phyloP scores from a whole-genome alignment of 2,113 vertebrate species.

The Prunella fulvescens region DNA sequence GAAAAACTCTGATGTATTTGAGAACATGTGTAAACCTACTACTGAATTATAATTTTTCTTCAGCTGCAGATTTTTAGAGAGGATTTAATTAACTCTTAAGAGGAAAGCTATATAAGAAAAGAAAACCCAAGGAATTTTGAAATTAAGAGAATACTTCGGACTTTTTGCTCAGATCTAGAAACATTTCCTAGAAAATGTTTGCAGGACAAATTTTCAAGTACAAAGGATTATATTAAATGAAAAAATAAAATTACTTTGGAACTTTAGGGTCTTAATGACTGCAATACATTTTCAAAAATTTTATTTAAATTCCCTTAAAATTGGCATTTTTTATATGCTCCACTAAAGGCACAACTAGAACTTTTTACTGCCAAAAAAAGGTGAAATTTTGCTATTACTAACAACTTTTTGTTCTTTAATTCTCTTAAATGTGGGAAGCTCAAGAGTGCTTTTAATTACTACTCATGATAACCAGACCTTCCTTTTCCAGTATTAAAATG shows the following conservation, averaged over 20 bases:
- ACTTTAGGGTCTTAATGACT: not conserved
- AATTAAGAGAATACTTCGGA: not conserved
- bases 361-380: not conserved
- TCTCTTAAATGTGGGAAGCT: not conserved
- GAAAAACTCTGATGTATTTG: not conserved
- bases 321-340: not conserved
- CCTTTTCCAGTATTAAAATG: not conserved
- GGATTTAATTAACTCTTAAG: not conserved
- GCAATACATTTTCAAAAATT: not conserved
- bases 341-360: not conserved
- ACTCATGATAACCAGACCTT: not conserved
- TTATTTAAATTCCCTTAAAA: not conserved
- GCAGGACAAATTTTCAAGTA: not conserved
- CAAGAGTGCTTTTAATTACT: not conserved
- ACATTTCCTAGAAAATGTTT: not conserved
- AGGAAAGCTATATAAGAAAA: not conserved
- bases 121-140: not conserved
- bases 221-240: not conserved
- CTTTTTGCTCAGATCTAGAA: not conserved
- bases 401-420: not conserved
- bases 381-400: not conserved
- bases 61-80: not conserved
- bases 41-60: not conserved
- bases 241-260: not conserved
- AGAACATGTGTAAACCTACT: not conserved